These are phyloP conservation scores for Zaprionus nigranus DNA, from an alignment of 1,140 invertebrate genomes.

Conservation along the genomic window DNA sequence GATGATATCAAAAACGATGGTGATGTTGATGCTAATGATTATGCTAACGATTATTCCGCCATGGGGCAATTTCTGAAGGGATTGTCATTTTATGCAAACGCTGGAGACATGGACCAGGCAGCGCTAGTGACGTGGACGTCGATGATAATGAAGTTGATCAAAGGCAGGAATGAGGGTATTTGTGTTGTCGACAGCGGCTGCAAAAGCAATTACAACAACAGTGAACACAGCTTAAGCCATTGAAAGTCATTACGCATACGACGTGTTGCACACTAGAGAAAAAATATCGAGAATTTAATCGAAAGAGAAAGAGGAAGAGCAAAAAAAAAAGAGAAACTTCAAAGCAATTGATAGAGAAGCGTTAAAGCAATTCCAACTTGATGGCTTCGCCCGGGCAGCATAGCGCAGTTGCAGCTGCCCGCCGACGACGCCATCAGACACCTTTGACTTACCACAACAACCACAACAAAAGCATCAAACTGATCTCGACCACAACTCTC, in stretches of 20 bases:
- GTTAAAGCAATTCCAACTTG: slow-evolving; percentile 42
- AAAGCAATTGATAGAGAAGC: slow-evolving; percentile 5
- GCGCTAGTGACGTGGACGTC: neutral
- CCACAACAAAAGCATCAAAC: slow-evolving; percentile 48
- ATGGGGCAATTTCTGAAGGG: slow-evolving; percentile 26
- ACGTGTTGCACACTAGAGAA: slow-evolving; percentile 31
- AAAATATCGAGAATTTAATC: neutral
- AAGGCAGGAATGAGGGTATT: slow-evolving; percentile 38
- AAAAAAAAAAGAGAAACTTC: slow-evolving; percentile 4
- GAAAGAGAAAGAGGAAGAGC: neutral
- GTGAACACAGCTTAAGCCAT: slow-evolving; percentile 7
- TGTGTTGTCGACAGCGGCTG: slow-evolving; percentile 19
- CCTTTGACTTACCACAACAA: slow-evolving; percentile 23
- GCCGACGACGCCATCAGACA: slow-evolving; percentile 55
- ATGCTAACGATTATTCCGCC: slow-evolving; percentile 20
- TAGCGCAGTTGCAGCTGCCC: slow-evolving; percentile 44
- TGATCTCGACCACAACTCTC: slow-evolving; percentile 71
- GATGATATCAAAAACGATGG: slow-evolving; percentile 7
- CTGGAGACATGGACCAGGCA: slow-evolving; percentile 20
- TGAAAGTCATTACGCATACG: slow-evolving; percentile 43
- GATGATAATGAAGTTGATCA: slow-evolving; percentile 38
- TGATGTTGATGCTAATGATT: slow-evolving; percentile 5
- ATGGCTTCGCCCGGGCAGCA: slow-evolving; percentile 65
- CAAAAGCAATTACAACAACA: slow-evolving; percentile 20
- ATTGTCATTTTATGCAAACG: slow-evolving; percentile 26